Conservation (phyloP, 2,113 vertebrate genomes). For the Prinia subflava region DNA sequence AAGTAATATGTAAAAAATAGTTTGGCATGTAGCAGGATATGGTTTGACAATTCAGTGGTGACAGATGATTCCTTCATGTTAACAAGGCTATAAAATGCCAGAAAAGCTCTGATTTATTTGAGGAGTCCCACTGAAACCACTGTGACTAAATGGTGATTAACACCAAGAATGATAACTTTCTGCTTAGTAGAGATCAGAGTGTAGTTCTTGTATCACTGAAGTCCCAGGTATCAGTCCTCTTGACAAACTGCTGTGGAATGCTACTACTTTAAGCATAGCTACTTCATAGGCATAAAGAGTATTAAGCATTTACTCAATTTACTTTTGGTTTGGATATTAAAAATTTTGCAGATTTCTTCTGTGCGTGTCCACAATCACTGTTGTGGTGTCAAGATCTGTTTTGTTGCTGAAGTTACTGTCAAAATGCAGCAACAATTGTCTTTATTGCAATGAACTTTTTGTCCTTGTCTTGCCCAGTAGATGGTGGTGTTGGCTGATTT, state of each 20-base stretch:
- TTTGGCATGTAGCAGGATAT: not conserved
- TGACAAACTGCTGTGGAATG: not conserved
- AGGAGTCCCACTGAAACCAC: not conserved
- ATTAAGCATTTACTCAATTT: not conserved
- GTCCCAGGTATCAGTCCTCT: not conserved
- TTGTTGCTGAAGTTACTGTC: not conserved
- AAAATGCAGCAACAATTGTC: not conserved
- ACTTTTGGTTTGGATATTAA: not conserved
- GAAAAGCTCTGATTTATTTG: not conserved
- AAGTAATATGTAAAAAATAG: not conserved
- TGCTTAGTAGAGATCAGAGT: not conserved
- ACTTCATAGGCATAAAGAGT: not conserved
- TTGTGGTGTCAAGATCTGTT: not conserved
- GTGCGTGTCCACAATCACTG: not conserved
- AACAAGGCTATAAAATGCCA: not conserved
- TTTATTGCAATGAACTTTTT: constrained; percentile 7
- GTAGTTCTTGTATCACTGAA: not conserved
- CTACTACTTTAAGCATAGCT: not conserved
- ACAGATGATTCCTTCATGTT: not conserved
- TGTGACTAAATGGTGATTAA: not conserved
- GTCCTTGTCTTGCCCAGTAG: constrained; percentile 76
- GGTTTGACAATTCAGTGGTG: not conserved
- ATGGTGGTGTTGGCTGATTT: constrained; percentile 75
- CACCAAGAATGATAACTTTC: not conserved
- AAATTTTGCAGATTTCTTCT: not conserved